phyloP scores from a whole-genome alignment of 2,888 invertebrate genomes.

The Sabatieria punctata region DNA sequence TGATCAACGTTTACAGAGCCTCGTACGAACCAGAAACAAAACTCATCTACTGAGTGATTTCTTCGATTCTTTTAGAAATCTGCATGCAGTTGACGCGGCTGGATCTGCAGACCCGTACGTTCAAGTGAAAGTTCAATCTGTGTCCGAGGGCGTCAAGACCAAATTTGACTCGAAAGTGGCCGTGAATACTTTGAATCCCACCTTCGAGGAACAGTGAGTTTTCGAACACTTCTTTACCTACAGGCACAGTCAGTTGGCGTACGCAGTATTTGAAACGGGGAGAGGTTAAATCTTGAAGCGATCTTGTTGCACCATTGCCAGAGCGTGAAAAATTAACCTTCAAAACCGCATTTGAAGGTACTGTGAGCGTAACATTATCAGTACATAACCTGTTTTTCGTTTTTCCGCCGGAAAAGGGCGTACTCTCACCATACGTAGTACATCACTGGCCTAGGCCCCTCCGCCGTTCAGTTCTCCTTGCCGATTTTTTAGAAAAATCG shows the following conservation, averaged over 20 bases:
- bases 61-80: constrained; percentile 8
- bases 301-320: too few species aligned
- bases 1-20: not conserved
- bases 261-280: too few species aligned
- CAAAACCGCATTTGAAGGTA: too few species aligned
- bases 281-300: too few species aligned
- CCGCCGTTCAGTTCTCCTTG: too few species aligned
- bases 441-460: too few species aligned
- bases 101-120: constrained; percentile 17
- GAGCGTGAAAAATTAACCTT: too few species aligned
- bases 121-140: constrained; percentile 17
- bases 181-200: constrained; percentile 16
- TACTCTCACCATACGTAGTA: too few species aligned
- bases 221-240: not conserved
- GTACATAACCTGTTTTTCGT: too few species aligned
- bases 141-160: constrained; percentile 14
- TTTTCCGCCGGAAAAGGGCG: too few species aligned
- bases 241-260: not conserved
- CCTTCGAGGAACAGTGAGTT: constrained; percentile 22
- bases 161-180: constrained; percentile 19
- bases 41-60: not conserved
- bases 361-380: too few species aligned
- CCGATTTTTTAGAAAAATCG: too few species aligned
- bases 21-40: not conserved
- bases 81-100: constrained; percentile 13